Conservation (phyloP, 2,797 vertebrate genomes). For the Rhinogobio ventralis region DNA sequence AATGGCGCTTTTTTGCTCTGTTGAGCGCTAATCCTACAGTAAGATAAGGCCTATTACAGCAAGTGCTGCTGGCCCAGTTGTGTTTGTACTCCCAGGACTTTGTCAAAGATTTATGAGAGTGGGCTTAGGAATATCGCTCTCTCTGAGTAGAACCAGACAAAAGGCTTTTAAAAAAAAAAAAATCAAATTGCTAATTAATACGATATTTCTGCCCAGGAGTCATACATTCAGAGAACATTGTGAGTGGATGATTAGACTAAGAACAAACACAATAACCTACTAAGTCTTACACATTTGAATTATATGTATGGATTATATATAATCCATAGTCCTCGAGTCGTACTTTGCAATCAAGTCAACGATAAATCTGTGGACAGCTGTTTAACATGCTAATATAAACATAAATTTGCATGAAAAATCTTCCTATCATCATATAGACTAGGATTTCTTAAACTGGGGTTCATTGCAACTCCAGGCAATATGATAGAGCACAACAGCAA, state of each 20-base stretch:
- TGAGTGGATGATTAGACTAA: constrained; percentile 2
- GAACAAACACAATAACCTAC: constrained; percentile 1
- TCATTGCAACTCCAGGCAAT: not conserved
- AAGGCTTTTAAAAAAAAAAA: not conserved
- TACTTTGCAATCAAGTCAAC: constrained; percentile 1
- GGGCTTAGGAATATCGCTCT: constrained; percentile 18
- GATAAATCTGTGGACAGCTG: not conserved
- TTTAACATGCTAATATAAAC: not conserved
- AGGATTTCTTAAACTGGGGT: not conserved
- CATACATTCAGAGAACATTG: constrained; percentile 12
- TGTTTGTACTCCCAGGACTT: constrained; percentile 53
- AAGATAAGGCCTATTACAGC: constrained; percentile 75
- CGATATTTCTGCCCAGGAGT: constrained; percentile 10
- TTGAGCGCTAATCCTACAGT: constrained; percentile 77
- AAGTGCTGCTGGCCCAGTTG: constrained; percentile 58
- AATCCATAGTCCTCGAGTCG: not conserved
- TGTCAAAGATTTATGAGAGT: constrained; percentile 36
- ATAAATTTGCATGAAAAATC: not conserved
- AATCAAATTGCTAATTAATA: constrained; percentile 36
- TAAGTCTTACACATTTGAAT: not conserved
- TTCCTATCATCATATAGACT: not conserved
- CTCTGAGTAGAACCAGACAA: constrained; percentile 9
- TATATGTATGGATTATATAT: not conserved
- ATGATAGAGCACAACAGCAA: not conserved
- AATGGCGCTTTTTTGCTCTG: constrained; percentile 73